A percentile compares a stretch with the other conserved stretches of the same genome.
These are phyloP conservation scores for Ormyrus thymus DNA, from an alignment of 2,888 invertebrate genomes.

Conservation along the genomic window DNA sequence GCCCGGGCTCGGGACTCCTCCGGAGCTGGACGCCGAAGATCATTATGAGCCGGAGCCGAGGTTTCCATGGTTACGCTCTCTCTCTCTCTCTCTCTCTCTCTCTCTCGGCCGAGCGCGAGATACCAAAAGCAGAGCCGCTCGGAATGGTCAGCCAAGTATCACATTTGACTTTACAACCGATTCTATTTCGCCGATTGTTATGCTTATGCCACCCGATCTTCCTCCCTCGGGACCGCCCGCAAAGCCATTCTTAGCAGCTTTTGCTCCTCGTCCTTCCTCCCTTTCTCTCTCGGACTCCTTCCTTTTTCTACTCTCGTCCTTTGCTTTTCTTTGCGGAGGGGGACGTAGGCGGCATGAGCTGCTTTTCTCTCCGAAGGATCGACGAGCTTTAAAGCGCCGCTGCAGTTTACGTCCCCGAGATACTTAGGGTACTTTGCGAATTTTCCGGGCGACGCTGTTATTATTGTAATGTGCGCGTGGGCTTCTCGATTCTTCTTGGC, in stretches of 20 bases:
- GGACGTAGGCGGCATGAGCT: background rate
- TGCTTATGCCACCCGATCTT: slow-evolving; percentile 61
- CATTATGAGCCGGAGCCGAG: slow-evolving; percentile 72
- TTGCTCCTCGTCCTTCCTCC: slow-evolving; percentile 9
- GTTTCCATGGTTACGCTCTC: slow-evolving; percentile 72
- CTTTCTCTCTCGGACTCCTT: slow-evolving; percentile 18
- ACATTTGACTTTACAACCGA: slow-evolving; percentile 72
- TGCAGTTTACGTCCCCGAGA: slow-evolving; percentile 33
- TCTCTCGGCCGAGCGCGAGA: slow-evolving; percentile 63
- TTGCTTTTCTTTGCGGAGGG: slow-evolving; percentile 16
- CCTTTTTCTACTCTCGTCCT: slow-evolving; percentile 24
- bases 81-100: slow-evolving; percentile 63
- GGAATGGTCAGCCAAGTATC: slow-evolving; percentile 72
- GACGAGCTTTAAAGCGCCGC: slow-evolving; percentile 42
- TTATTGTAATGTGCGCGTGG: too few species aligned
- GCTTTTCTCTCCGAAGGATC: slow-evolving; percentile 24
- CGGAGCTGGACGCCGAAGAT: slow-evolving; percentile 68
- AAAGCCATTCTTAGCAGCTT: too few species aligned
- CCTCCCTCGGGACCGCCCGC: background rate
- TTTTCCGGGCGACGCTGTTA: background rate
- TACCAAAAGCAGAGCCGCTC: slow-evolving; percentile 60
- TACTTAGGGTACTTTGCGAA: slow-evolving; percentile 39
- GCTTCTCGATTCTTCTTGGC: too few species aligned
- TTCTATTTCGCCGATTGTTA: slow-evolving; percentile 66
- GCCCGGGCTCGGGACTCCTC: slow-evolving; percentile 67